These are phyloP conservation scores for Mesorhabditis spiculigera DNA, from an alignment of 2,888 invertebrate species.

Conservation along the genomic window DNA sequence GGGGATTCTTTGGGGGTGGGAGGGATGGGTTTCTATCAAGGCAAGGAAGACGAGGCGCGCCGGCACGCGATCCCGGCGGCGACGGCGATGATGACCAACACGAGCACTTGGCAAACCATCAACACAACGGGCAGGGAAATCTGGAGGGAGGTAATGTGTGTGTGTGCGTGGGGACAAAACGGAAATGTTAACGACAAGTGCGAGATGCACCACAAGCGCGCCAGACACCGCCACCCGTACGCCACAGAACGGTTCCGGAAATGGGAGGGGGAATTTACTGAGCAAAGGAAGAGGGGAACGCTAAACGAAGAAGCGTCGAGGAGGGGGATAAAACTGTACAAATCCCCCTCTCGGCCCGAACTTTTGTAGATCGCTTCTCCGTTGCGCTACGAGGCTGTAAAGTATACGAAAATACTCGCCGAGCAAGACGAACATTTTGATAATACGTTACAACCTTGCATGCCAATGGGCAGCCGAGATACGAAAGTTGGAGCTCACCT, in stretches of 20 bases:
- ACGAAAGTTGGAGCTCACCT: too few species aligned
- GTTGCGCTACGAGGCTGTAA: too few species aligned
- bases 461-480: too few species aligned
- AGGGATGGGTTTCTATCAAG: not conserved
- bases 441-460: too few species aligned
- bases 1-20: too few species aligned
- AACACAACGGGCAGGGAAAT: conserved; percentile 37
- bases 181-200: not conserved
- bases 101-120: conserved; percentile 33
- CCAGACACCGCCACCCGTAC: not conserved
- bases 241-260: not conserved
- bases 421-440: too few species aligned
- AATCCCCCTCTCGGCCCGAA: too few species aligned
- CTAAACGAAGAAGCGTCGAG: not conserved
- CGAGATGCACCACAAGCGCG: not conserved
- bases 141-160: conserved; percentile 16
- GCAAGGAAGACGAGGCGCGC: conserved; percentile 14
- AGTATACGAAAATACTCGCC: too few species aligned
- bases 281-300: not conserved
- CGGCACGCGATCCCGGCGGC: conserved; percentile 24
- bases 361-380: too few species aligned
- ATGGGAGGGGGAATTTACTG: too few species aligned
- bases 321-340: too few species aligned
- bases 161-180: not conserved
- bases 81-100: conserved; percentile 24